Evolutionary conservation across 2,797 vertebrate species (phyloP).

Genomic region (Ataeniobius toweri): DNA sequence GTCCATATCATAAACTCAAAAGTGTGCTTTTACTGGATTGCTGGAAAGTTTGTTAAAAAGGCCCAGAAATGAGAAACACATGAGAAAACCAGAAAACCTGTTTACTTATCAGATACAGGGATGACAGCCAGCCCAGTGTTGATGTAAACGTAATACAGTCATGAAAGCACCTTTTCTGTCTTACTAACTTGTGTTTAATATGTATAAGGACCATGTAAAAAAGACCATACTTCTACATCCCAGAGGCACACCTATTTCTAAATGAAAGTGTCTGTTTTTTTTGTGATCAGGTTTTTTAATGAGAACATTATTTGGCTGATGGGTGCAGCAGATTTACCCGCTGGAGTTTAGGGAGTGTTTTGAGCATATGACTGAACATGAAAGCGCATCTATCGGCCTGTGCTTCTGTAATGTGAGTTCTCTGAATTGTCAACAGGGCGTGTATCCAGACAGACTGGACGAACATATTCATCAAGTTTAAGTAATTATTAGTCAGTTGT

Average conservation of each 20-base stretch:
- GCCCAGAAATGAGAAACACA: neutral
- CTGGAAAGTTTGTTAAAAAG: neutral
- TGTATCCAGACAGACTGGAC: constrained; percentile 35
- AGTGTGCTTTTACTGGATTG: neutral
- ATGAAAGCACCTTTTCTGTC: neutral
- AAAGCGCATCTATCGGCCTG: constrained; percentile 20
- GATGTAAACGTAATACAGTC: neutral
- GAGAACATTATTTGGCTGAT: constrained; percentile 60
- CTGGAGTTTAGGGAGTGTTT: constrained; percentile 57
- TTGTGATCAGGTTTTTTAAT: neutral
- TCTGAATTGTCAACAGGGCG: constrained; percentile 33
- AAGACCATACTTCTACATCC: too few species aligned
- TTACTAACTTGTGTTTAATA: neutral
- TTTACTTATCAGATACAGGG: neutral
- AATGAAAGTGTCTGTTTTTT: too few species aligned
- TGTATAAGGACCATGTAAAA: too few species aligned
- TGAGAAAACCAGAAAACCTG: neutral
- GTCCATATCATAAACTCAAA: neutral
- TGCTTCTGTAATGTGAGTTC: constrained; percentile 34
- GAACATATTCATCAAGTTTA: constrained; percentile 26
- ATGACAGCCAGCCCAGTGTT: neutral
- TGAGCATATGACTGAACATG: constrained; percentile 46
- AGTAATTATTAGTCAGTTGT: constrained; percentile 15
- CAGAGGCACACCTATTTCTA: too few species aligned
- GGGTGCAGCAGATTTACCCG: constrained; percentile 58